These are phyloP conservation scores for Oostethus manadensis DNA, from an alignment of 2,113 vertebrate genomes.

Conservation along the genomic window DNA sequence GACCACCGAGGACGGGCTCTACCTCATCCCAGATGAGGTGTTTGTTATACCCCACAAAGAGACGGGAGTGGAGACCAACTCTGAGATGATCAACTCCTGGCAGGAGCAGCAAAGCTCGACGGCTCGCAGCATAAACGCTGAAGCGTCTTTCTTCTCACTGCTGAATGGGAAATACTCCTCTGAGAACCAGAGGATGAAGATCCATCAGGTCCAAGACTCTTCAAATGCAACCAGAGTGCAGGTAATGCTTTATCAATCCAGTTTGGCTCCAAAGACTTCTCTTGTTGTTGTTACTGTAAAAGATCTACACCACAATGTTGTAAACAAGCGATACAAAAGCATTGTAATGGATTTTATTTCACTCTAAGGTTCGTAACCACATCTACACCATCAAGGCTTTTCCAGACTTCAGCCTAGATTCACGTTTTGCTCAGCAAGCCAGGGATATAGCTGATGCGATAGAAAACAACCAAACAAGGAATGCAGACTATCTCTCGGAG, in stretches of 20 bases:
- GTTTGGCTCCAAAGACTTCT: background rate
- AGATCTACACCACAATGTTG: too few species aligned
- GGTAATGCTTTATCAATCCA: slow-evolving; percentile 39
- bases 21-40: slow-evolving; percentile 83
- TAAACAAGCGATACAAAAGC: too few species aligned
- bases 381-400: slow-evolving; percentile 78
- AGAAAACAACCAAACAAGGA: slow-evolving; percentile 84
- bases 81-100: slow-evolving; percentile 84
- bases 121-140: slow-evolving; percentile 75
- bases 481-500: slow-evolving; percentile 78
- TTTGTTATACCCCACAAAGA: slow-evolving; percentile 82
- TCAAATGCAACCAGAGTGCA: slow-evolving; percentile 78
- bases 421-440: slow-evolving; percentile 72
- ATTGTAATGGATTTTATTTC: background rate
- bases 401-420: slow-evolving; percentile 74
- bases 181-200: slow-evolving; percentile 79
- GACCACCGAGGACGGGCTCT: slow-evolving; percentile 83
- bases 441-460: slow-evolving; percentile 76
- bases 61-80: slow-evolving; percentile 81
- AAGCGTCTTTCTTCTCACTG: slow-evolving; percentile 67
- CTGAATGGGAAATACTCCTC: slow-evolving; percentile 82
- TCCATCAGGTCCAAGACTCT: slow-evolving; percentile 77
- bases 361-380: slow-evolving; percentile 78
- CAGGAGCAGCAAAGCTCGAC: slow-evolving; percentile 77
- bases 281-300: background rate